Evolutionary conservation across 2,113 vertebrate genomes (phyloP), one percentile per base, ranked within the genome.

Genomic region (Danio rerio): DNA sequence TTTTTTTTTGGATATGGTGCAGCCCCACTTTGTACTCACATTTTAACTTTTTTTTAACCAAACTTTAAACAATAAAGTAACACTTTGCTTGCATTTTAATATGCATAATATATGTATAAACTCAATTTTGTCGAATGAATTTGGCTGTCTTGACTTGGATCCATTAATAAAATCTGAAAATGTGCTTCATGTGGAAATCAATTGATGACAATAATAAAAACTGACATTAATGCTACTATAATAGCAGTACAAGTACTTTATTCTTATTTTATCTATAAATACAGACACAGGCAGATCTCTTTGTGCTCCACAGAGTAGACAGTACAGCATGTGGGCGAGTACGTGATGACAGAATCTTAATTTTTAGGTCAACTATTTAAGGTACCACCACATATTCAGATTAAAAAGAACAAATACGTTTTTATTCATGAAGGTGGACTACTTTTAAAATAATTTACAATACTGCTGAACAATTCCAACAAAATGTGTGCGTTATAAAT

Each of bases 291-390:
- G 43, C 10, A 18, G 8, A 47, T 68, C 5, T 9, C 43, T 20
- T 68, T 68, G 65, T 68, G 65, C 16, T 18, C 16, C n/a, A 68
- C 65, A 47, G 9, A 16, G 65, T n/a, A 49, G 43, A 16, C 12
- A 18, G n/a, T n/a, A 49, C 65, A 69, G 11, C 43, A n/a, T 68
- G 42, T 69, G 66, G 66, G 66, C 20, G 66, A 49, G 43, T 12
- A 68, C 42, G 20, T 49, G n/a, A 68, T 7, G 43, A 68, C 65
- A 68, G 43, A 18, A 47, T 68, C 18, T 63, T 68, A 15, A 68
- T 47, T 68, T 68, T 69, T 69, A 69, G n/a, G 43, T 69, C 6
- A 69, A 20, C 66, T 69, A 49, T 69, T 69, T 69, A 12, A 49
- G n/a, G 66, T 10, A 69, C 11, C 9, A 12, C 9, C 1, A 20